These are phyloP conservation scores for Cyphomyrus discorhynchus DNA, from an alignment of 2,113 vertebrate genomes.

Conservation along the genomic window DNA sequence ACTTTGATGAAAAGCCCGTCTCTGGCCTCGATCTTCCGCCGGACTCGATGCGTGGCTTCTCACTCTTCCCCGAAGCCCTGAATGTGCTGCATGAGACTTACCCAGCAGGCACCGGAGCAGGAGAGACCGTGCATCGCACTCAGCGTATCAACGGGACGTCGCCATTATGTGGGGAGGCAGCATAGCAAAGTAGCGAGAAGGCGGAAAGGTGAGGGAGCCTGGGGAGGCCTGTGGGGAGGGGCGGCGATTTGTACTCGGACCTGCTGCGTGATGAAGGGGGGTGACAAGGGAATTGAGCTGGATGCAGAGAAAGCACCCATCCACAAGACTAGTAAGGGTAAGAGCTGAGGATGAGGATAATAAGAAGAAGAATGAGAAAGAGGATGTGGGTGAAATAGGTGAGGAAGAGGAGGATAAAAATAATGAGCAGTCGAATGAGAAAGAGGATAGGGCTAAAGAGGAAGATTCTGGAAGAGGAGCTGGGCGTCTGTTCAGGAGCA, in stretches of 20 bases:
- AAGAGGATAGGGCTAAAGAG: neutral
- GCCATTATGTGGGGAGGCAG: neutral
- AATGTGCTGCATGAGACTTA: neutral
- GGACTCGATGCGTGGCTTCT: neutral
- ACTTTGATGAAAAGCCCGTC: neutral
- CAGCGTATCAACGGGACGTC: neutral
- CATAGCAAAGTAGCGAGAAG: neutral
- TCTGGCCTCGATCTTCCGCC: neutral
- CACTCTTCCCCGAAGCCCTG: neutral
- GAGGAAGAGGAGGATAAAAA: neutral
- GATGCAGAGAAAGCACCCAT: neutral
- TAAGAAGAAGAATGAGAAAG: too few relatives aligned
- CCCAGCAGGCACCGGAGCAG: neutral
- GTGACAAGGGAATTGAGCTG: neutral
- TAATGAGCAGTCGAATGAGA: too few relatives aligned
- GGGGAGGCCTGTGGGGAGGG: neutral
- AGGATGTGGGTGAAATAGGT: neutral
- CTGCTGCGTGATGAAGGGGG: neutral
- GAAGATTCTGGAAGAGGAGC: neutral
- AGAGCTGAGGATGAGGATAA: neutral
- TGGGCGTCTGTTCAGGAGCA: neutral
- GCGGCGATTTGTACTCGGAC: neutral
- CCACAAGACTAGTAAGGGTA: neutral
- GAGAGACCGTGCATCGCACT: neutral
- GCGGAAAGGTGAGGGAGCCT: neutral